These are phyloP conservation scores for Hirundichthys speculiger DNA, from an alignment of 2,113 vertebrate genomes.

Conservation along the genomic window DNA sequence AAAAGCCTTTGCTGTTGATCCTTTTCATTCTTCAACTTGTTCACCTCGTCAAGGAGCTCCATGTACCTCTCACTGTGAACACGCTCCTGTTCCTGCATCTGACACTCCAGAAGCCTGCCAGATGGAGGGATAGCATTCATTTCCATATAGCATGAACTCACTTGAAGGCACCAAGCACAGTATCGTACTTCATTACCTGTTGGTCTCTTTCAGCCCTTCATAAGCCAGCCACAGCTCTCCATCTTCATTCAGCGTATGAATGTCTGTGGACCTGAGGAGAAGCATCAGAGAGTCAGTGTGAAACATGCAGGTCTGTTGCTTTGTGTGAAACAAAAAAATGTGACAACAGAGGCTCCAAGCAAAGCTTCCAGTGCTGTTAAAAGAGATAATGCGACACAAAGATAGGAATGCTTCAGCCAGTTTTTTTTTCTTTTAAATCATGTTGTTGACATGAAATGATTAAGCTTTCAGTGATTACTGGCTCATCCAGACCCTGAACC, in stretches of 20 bases:
- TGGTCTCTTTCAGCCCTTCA: constrained; percentile 96
- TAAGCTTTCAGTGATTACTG: no score
- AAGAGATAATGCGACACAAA: no score
- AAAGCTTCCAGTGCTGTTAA: no score
- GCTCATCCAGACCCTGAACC: no score
- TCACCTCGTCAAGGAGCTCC: constrained; percentile 85
- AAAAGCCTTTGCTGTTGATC: constrained; percentile 90
- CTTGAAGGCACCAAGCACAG: not conserved
- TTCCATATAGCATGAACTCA: not conserved
- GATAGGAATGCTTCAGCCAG: no score
- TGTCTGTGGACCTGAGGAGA: constrained; percentile 84
- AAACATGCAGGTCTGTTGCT: not conserved
- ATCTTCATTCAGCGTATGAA: constrained; percentile 92
- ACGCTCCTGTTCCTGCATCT: constrained; percentile 88
- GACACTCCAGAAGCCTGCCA: constrained; percentile 88
- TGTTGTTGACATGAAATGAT: no score
- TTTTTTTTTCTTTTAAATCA: no score
- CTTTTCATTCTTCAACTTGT: constrained; percentile 87
- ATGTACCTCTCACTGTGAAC: constrained; percentile 83
- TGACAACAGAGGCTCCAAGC: not conserved
- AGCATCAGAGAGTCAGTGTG: constrained; percentile 6
- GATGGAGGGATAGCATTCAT: constrained; percentile 58
- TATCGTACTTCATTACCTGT: constrained; percentile 83
- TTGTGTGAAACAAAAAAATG: not conserved
- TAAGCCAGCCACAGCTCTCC: constrained; percentile 97